phyloP scores from a whole-genome alignment of 2,113 vertebrate genomes.

The Myrmecophaga tridactyla region DNA sequence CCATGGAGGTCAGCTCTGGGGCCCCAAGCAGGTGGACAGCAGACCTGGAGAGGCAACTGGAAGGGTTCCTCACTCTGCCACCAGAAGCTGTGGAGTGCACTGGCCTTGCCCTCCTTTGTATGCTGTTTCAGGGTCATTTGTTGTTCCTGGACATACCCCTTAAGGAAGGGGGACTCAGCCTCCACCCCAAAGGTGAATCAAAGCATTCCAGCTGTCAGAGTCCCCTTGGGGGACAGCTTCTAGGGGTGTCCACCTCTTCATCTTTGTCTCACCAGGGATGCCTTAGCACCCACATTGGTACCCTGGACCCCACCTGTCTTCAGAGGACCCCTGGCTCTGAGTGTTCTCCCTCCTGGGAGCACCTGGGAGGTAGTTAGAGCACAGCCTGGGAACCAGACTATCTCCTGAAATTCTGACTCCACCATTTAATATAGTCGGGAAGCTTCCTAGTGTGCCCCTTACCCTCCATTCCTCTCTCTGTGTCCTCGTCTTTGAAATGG shows the following conservation, averaged over 20 bases:
- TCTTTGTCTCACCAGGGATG: background rate
- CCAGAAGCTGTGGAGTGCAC: fast-evolving
- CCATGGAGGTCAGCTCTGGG: background rate
- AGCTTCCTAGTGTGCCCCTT: background rate
- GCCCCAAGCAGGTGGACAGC: too few species aligned
- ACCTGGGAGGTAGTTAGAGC: background rate
- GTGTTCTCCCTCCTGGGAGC: background rate
- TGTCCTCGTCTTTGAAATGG: background rate
- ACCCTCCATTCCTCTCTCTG: background rate
- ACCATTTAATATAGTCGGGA: background rate
- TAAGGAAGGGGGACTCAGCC: background rate
- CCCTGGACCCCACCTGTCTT: background rate
- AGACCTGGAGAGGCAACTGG: background rate
- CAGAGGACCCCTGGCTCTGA: background rate
- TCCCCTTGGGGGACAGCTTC: background rate
- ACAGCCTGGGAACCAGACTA: background rate
- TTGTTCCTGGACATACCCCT: background rate
- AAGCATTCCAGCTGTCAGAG: background rate
- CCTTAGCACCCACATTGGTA: background rate
- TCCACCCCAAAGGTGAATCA: background rate
- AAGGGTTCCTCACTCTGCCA: background rate
- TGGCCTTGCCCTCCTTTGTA: background rate
- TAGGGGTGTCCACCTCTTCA: background rate
- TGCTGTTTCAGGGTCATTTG: background rate
- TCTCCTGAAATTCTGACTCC: background rate